Evolutionary conservation across 2,113 vertebrate species (phyloP), one percentile per base, ranked within the genome.

Genomic region (Myiagra hebetior): DNA sequence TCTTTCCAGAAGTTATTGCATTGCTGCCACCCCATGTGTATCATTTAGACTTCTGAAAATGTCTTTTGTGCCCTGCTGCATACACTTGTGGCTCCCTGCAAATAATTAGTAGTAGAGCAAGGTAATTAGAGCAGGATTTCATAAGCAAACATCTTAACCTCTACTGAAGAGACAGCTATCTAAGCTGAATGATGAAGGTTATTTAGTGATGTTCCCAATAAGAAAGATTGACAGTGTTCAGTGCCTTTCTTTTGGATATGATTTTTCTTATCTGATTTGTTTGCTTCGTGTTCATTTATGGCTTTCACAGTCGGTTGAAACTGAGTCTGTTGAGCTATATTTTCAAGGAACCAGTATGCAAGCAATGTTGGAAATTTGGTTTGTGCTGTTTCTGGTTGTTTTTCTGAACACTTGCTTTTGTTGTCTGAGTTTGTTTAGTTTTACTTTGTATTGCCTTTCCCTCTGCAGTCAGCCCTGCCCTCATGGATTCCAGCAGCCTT

Each of bases 371-470:
- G 59, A 94, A 95, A 16, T 70, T 82, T 91, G 76, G 39, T 67
- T 85, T 91, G 28, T 90, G 75, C 53, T 89, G 7, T 72, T 95
- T 65, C 76, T 93, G 35, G 6, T 7, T 13, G 44, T 65, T 90
- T 87, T 90, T 93, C 74, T 94, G 53, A 95, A 74, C n/a, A 11
- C 12, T 42, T 89, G 59, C 50, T 97, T 94, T 85, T 86, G 26
- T 85, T 88, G 59, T 50, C 85, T 73, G 87, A 68, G 94, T 94
- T 97, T 97, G 93, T 96, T 98, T 97, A 97, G 98, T 98, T 98
- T 98, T 98, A 97, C 94, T 97, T 98, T 97, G 97, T 94, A 6
- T 98, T 98, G 96, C 97, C 93, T 98, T 98, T 98, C 92, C 97
- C 75, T 98, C 97, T 97, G 89, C 98, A 98, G 98, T 97, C 96